A percentile compares a stretch with the other conserved stretches of the same genome.
These are phyloP conservation scores for Eunapius fragilis DNA, from an alignment of 37 sponge, comb jelly and placozoan genomes.

Conservation along the genomic window DNA sequence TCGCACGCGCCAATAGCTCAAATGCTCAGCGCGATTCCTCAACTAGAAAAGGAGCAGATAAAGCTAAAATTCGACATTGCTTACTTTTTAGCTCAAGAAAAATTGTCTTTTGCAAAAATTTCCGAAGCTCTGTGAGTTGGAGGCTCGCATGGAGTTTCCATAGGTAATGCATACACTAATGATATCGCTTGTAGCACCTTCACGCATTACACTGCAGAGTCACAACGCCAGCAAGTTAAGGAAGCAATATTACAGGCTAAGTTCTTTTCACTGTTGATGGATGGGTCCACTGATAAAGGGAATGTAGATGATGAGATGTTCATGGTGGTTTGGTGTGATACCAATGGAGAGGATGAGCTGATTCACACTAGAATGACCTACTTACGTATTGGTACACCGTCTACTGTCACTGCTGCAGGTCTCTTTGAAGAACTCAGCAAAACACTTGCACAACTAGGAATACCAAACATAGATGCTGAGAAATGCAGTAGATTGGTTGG, in stretches of 20 bases:
- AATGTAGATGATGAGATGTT: conserved; percentile 63
- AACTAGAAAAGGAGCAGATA: conserved; percentile 34
- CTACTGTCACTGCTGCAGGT: too few species aligned
- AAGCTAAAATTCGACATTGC: conserved; percentile 58
- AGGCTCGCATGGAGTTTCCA: too few species aligned
- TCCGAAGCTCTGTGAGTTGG: conserved; percentile 18
- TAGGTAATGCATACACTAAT: too few species aligned
- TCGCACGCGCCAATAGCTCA: conserved; percentile 58
- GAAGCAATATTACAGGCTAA: conserved; percentile 27
- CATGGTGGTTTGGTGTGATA: conserved; percentile 50
- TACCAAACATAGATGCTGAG: too few species aligned
- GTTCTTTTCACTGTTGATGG: conserved; percentile 61
- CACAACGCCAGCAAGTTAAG: neutral
- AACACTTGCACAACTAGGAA: too few species aligned
- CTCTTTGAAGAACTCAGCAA: too few species aligned
- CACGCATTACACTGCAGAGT: too few species aligned
- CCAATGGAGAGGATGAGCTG: conserved; percentile 38
- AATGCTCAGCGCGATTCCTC: conserved; percentile 28
- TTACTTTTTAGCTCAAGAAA: conserved; percentile 62
- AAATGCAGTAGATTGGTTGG: too few species aligned
- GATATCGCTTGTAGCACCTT: too few species aligned
- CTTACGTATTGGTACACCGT: too few species aligned
- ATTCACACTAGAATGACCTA: too few species aligned
- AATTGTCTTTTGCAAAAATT: conserved; percentile 60
- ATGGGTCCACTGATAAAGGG: conserved; percentile 52